Base-by-base conservation (phyloP, 2,113 vertebrate genomes). In the Aldabrachelys gigantea region DNA sequence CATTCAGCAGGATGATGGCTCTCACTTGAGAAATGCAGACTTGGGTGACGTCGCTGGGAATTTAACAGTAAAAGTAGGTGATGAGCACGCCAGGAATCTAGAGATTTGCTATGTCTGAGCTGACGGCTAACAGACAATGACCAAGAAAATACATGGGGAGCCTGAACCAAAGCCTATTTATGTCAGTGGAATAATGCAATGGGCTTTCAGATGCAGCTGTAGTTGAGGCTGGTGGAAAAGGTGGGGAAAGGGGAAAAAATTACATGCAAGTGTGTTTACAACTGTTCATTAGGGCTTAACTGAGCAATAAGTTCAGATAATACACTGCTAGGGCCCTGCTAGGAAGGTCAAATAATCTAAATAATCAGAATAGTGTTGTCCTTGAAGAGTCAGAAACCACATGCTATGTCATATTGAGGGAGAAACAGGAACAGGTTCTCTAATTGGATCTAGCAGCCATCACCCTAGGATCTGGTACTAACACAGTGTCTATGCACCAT, bases 391-490 rank as follows among this genome's bases (percentile, higher is more conserved):
- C 86, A 87, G 82, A 93, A 87, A 65, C 2, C 16, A 21, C 14
- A 5, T 4, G 8, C 41, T 86, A 35, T 10, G 38, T 52, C 21
- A 57, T 53, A n/a, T 35, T 16, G 72, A 57, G 53, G 12, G 5
- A 0, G 9, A 79, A 90, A 54, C 11, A 79, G 75, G 50, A 83
- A n/a, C 19, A 69, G 44, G 8, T 4, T 65, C 19, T 11, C 1
- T 7, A 49, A 2, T 47, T 9, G 85, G 54, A 41, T 69, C 35
- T 44, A 72, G 5, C 24, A 75, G 31, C 1, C 0, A 0, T 8
- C 88, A 4, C 17, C 35, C 56, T 38, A n/a, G 19, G 41, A 10
- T 69, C 72, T 80, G 87, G 29, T 25, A 44, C 11, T 76, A 38
- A 41, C 69, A 35, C 24, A 41, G 38, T 5, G 72, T 44, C 22